Evolutionary conservation across 2,888 invertebrate species (phyloP).

Genomic region (Toxonevra muliebris): DNA sequence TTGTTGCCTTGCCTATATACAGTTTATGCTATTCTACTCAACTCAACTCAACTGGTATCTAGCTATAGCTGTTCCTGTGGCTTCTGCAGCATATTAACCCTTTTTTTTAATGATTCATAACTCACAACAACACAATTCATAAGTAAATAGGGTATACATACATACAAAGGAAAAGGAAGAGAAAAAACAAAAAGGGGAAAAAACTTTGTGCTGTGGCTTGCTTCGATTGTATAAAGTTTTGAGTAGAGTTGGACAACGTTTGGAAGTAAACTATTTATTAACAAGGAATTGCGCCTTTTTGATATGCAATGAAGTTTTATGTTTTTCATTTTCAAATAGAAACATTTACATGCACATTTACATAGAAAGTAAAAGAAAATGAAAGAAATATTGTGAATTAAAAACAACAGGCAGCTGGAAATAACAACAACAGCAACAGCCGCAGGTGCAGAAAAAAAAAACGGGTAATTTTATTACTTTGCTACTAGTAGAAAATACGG

Average conservation of each 20-base stretch:
- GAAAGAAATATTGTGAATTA: too few relatives aligned
- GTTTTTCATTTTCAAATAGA: background rate
- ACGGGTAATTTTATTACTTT: background rate
- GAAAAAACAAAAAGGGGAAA: background rate
- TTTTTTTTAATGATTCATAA: background rate
- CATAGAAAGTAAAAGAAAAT: too few relatives aligned
- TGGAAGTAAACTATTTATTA: background rate
- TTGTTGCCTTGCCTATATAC: background rate
- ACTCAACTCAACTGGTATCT: too few relatives aligned
- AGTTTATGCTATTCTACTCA: background rate
- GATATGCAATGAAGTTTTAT: background rate
- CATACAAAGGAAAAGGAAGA: background rate
- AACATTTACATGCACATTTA: background rate
- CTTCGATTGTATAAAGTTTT: background rate
- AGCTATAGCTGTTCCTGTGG: background rate
- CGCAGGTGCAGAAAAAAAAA: background rate
- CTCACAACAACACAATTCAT: background rate
- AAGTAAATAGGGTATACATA: background rate
- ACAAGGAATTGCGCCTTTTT: background rate
- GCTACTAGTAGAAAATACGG: background rate
- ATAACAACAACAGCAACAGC: background rate
- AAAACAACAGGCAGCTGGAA: background rate
- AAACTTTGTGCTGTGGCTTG: background rate
- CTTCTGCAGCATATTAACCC: constrained; percentile 1
- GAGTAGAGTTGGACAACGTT: too few relatives aligned